Percentiles rank a stretch among this genome's conserved stretches.
phyloP scores from a whole-genome alignment of 2,797 vertebrate genomes.

The Anguilla obscura region DNA sequence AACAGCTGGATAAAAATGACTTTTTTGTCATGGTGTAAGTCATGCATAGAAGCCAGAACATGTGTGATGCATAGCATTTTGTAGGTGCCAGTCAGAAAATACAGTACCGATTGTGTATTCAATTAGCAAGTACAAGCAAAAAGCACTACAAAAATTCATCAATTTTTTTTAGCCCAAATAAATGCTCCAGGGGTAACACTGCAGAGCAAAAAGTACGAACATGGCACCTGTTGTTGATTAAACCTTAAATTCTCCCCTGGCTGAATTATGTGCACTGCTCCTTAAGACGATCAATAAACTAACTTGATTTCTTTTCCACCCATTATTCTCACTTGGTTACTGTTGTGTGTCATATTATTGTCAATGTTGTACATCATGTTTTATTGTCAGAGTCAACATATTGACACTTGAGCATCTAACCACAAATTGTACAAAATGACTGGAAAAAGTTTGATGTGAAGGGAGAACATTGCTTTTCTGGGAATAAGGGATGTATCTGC shows the following conservation, averaged over 20 bases:
- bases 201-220: not conserved
- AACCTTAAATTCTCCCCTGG: not conserved
- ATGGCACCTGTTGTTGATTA: not conserved
- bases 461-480: not conserved
- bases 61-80: not conserved
- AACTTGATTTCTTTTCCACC: not conserved
- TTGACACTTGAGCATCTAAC: not conserved
- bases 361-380: not conserved
- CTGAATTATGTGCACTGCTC: not conserved
- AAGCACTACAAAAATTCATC: too few species aligned
- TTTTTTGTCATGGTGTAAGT: not conserved
- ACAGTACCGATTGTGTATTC: too few species aligned
- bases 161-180: not conserved
- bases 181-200: not conserved
- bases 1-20: not conserved
- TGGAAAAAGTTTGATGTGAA: not conserved
- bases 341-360: not conserved
- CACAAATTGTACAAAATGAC: not conserved
- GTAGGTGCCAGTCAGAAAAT: not conserved
- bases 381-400: not conserved
- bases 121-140: too few species aligned
- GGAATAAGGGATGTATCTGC: not conserved
- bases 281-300: not conserved
- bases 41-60: not conserved
- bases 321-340: not conserved